A percentile compares a stretch with the other conserved stretches of the same genome.
phyloP scores from a whole-genome alignment of 2,797 vertebrate genomes.

The Nasua narica region DNA sequence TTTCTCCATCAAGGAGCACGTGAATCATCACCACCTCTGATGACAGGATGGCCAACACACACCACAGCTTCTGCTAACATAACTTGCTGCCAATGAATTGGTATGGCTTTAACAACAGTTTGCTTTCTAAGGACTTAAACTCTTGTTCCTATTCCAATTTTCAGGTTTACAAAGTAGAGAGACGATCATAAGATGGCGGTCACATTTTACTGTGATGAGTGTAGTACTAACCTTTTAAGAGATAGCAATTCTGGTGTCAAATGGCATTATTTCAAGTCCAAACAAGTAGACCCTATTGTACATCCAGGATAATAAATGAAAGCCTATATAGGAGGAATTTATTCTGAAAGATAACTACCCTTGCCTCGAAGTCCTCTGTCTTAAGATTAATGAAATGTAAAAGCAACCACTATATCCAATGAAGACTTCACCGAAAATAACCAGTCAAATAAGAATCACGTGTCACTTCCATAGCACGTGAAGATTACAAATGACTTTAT shows the following conservation, averaged over 20 bases:
- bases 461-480: not conserved
- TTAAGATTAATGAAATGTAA: not conserved
- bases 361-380: not conserved
- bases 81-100: slow-evolving; percentile 88
- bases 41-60: not conserved
- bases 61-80: slow-evolving; percentile 84
- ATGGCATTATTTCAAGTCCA: not conserved
- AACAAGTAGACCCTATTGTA: not conserved
- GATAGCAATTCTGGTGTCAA: not conserved
- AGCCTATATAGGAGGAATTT: not conserved
- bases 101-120: slow-evolving; percentile 85
- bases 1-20: not conserved
- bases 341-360: not conserved
- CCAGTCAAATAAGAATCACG: not conserved
- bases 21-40: not conserved
- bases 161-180: slow-evolving; percentile 76
- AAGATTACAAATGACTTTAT: not conserved
- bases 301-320: not conserved
- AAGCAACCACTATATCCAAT: not conserved
- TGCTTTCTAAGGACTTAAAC: slow-evolving; percentile 89
- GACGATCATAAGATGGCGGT: not conserved
- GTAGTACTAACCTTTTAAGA: not conserved
- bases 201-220: not conserved
- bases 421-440: not conserved
- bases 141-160: slow-evolving; percentile 90